Evolutionary conservation across 2,888 invertebrate genomes (phyloP), one percentile per base, ranked within the genome.

Genomic region (Heliconius ismenius): DNA sequence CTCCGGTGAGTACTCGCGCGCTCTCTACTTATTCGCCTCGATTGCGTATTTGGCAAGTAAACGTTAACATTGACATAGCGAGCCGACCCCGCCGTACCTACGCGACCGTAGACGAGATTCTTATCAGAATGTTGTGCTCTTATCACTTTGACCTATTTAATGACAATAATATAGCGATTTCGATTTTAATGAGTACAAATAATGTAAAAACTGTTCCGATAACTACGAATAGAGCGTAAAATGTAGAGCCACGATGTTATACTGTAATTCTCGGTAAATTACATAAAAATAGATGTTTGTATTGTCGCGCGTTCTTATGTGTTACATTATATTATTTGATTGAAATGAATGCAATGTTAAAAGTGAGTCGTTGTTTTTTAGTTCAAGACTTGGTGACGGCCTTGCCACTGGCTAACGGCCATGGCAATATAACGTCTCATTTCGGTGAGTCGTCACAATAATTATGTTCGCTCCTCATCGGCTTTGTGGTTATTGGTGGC

Each of bases 1-100:
- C 94, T 96, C 97, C 95, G 97, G 98, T 98, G 96, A 96, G 95
- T 93, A 81, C 79, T 78, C 76, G 73, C 75, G 73, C 68, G 85
- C 84, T 80, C 84, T 79, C 79, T 80, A 81, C 83, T 85, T 83
- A 83, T 87, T 88, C 86, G 88, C 88, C 86, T 90, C 86, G 85
- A 88, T 87, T 89, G 89, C 90, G 90, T 91, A 91, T 90, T 92
- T 90, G 89, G 90, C 89, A 89, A 88, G 89, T 88, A 87, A 89
- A 86, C 58, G 86, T 90, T 91, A 92, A 91, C 92, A 92, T 92
- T 92, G 92, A 92, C 91, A 90, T 87, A 88, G 87, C 87, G 86
- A 82, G 87, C 85, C 86, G 89, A 89, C 88, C 85, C 84, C 85
- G 86, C 88, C 85, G 85, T 81, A 82, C 80, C 80, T 87, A 86